Conservation (phyloP, 2,888 invertebrate genomes). For the Sericinus montela region DNA sequence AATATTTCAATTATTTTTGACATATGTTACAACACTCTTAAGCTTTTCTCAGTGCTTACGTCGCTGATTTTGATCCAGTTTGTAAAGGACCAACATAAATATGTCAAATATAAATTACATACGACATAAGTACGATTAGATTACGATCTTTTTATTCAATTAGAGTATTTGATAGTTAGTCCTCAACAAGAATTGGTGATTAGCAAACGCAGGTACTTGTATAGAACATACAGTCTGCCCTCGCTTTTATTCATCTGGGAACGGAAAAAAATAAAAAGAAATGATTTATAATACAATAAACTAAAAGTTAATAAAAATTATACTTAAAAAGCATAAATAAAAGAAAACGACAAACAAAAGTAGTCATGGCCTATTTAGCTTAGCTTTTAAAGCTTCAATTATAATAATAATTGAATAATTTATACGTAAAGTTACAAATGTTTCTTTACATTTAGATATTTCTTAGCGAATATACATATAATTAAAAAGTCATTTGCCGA, state of each 20-base stretch:
- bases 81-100: slow-evolving; percentile 3
- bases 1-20: too few relatives aligned
- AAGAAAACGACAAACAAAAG: not conserved
- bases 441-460: too few relatives aligned
- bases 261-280: slow-evolving; percentile 38
- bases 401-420: too few relatives aligned
- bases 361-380: not conserved
- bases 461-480: too few relatives aligned
- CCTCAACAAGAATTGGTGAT: slow-evolving; percentile 31
- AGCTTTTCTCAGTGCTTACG: too few relatives aligned
- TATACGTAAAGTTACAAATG: too few relatives aligned
- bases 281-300: slow-evolving; percentile 28
- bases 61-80: slow-evolving; percentile 3
- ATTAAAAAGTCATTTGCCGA: too few relatives aligned
- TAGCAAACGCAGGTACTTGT: slow-evolving; percentile 45
- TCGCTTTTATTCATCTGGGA: slow-evolving; percentile 51
- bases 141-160: not conserved
- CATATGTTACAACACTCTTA: too few relatives aligned
- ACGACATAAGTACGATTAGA: not conserved
- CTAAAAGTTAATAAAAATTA: slow-evolving; percentile 20
- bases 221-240: slow-evolving; percentile 37
- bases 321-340: slow-evolving; percentile 2
- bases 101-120: not conserved
- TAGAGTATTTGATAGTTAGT: not conserved
- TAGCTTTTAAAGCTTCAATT: too few relatives aligned